Evolutionary conservation across 2,113 vertebrate species (phyloP), one percentile per base, ranked within the genome.

Genomic region (Empidonax alnorum): DNA sequence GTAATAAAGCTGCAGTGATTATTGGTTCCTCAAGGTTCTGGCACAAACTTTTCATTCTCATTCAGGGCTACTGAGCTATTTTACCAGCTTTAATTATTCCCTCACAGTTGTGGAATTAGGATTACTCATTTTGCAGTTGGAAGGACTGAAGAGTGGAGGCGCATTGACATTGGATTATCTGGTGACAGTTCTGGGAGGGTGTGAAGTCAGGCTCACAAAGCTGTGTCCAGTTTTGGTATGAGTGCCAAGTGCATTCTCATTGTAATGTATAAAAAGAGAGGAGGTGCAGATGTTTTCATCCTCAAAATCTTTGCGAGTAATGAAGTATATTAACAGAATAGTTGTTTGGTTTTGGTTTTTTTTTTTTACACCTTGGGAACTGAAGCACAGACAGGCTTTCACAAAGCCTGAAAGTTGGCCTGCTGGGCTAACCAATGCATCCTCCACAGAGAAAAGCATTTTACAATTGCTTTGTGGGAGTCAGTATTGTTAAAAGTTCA

Each of bases 91-190:
- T 80, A 80, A 59, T 69, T 93, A 33, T 93, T 87, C 39, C 28
- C 24, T 55, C 74, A 47, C 7, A n/a, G 6, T 6, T 86, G 11
- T 52, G 39, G 75, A 41, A 0, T 3, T 73, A 85, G 56, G 27
- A 61, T 67, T 73, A 66, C 49, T 30, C 68, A 46, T 41, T 93
- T 85, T 47, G 53, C 41, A 74, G 50, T 0, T 74, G 85, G 55
- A 73, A 62, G 35, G 47, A 63, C 63, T 0, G 1, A 83, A 53
- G 35, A 83, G 42, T 22, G 7, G 42, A 83, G 75, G 31, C 0
- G 0, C 0, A 0, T 25, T 88, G 78, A 74, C 42, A 35, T 6
- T 53, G 85, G 42, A 55, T 69, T 55, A 56, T 0, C 0, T 42
- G 49, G 71, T 74, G 75, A 44, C 79, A 71, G 61, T 33, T 80